Evolutionary conservation across 2,113 vertebrate species (phyloP).

Genomic region (Saccopteryx leptura): DNA sequence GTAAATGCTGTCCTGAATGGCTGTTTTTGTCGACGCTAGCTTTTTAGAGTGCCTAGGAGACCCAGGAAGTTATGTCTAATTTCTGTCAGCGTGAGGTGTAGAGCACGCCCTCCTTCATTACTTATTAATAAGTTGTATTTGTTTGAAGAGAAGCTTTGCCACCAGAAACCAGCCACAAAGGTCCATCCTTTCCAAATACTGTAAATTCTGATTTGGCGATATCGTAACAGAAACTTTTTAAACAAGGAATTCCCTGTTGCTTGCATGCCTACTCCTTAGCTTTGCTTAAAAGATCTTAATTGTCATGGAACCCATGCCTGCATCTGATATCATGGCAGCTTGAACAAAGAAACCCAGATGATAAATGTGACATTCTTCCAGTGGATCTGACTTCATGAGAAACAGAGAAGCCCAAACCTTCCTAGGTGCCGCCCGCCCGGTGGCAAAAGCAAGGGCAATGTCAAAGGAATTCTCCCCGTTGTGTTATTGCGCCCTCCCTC

Average conservation of each 20-base stretch:
- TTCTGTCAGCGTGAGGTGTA: not conserved
- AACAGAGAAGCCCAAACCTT: not conserved
- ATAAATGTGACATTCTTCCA: not conserved
- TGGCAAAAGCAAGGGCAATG: not conserved
- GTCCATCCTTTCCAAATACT: not conserved
- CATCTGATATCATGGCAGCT: not conserved
- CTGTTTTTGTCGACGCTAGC: not conserved
- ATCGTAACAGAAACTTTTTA: constrained; percentile 56
- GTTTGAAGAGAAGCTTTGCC: not conserved
- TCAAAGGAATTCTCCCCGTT: not conserved
- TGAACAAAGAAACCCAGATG: constrained; percentile 42
- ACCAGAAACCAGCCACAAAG: not conserved
- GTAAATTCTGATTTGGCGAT: not conserved
- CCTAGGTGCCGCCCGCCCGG: not conserved
- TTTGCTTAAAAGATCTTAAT: not conserved
- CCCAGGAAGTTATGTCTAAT: not conserved
- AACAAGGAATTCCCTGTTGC: not conserved
- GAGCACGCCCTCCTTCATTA: not conserved
- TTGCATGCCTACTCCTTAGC: not conserved
- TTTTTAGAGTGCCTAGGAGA: not conserved
- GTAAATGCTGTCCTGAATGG: not conserved
- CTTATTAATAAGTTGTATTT: not conserved
- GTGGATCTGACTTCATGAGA: not conserved
- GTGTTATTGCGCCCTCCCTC: no score
- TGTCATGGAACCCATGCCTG: not conserved